Evolutionary conservation across 1,140 invertebrate species (phyloP).

Genomic region (Schlechtendalia chinensis): DNA sequence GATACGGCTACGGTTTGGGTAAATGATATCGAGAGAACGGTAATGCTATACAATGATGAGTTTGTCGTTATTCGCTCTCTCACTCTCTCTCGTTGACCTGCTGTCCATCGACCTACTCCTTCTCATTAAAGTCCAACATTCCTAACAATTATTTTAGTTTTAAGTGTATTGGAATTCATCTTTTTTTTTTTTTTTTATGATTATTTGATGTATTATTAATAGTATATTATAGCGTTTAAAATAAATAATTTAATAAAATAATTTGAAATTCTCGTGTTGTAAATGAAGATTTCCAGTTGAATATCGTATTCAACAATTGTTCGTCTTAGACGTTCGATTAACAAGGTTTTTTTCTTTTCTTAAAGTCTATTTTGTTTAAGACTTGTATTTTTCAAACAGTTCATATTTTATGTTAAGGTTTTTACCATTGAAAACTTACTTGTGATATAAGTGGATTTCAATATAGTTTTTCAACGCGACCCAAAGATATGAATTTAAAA

Average conservation of each 20-base stretch:
- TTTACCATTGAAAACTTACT: not conserved
- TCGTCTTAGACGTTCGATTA: not conserved
- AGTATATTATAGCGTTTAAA: not conserved
- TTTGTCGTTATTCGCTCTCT: no score
- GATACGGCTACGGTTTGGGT: not conserved
- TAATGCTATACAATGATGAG: not conserved
- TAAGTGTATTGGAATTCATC: not conserved
- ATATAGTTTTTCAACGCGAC: not conserved
- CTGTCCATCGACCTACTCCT: not conserved
- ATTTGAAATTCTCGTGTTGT: not conserved
- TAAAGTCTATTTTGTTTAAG: not conserved
- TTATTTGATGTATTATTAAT: constrained; percentile 11
- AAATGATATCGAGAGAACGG: not conserved
- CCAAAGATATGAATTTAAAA: no score
- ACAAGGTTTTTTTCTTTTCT: not conserved
- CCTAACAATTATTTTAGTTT: constrained; percentile 27
- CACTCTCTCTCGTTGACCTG: not conserved
- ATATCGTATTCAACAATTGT: not conserved
- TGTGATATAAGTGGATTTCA: not conserved
- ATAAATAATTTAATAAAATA: not conserved
- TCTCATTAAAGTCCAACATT: constrained; percentile 21
- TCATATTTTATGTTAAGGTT: not conserved
- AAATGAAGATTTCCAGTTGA: not conserved
- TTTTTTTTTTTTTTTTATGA: not conserved
- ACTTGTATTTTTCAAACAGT: not conserved